These are phyloP conservation scores for Chrysolina americana DNA, from an alignment of 2,888 invertebrate species.

Conservation along the genomic window DNA sequence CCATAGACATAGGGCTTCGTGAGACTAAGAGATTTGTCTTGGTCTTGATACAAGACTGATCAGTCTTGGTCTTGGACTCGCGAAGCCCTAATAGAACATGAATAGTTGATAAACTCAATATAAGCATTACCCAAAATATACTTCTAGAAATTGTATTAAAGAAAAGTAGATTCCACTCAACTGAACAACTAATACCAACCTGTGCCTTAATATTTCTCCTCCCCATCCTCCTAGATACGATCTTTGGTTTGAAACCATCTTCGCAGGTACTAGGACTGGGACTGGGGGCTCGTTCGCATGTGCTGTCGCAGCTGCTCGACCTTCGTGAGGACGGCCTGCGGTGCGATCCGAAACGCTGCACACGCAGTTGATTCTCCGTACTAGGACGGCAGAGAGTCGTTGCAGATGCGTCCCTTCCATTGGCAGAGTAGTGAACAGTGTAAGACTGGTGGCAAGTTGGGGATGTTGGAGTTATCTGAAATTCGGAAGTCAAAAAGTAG, in stretches of 20 bases:
- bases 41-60: no score
- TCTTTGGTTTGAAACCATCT: slow-evolving; percentile 67
- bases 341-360: slow-evolving; percentile 63
- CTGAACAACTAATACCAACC: slow-evolving; percentile 54
- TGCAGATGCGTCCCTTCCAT: slow-evolving; percentile 75
- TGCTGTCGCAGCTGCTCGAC: slow-evolving; percentile 70
- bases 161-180: no score
- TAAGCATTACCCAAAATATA: no score
- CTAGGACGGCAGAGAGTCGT: slow-evolving; percentile 66
- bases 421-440: slow-evolving; percentile 79
- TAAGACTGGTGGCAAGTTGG: slow-evolving; percentile 70
- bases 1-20: no score
- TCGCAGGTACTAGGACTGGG: slow-evolving; percentile 69
- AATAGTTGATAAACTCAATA: no score
- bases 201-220: slow-evolving; percentile 92
- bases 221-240: slow-evolving; percentile 80
- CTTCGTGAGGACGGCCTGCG: slow-evolving; percentile 65
- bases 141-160: no score
- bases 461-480: slow-evolving; percentile 66
- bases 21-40: no score
- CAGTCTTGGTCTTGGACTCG: no score
- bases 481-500: background rate
- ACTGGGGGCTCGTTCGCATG: slow-evolving; percentile 69
- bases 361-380: slow-evolving; percentile 75
- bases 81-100: no score